Base-by-base conservation (phyloP, 2,797 vertebrate species). In the Lepus townsendii region DNA sequence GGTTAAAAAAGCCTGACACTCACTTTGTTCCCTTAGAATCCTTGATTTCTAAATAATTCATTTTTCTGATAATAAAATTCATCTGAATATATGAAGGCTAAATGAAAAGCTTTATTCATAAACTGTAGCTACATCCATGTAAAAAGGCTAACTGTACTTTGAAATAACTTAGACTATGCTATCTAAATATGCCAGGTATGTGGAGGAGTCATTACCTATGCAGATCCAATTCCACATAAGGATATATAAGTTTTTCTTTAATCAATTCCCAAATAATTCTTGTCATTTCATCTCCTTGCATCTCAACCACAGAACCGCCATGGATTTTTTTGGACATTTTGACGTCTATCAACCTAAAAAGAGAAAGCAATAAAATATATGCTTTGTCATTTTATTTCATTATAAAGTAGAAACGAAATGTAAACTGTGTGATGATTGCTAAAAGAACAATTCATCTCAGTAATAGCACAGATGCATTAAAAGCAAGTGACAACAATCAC, bases 201-300 rank as follows among this genome's bases (percentile, higher is more conserved):
- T 2, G 17, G 27, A 83, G 22, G 26, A 35, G 6, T 38, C 57
- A 24, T 83, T 98, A 99, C 99, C 99, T 99, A 99, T 99, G 99
- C 95, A 99, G 97, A 97, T 99, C 99, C 91, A 99, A 96, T 95
- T 99, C 99, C 98, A 99, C 98, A 66, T 99, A 99, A 0, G 99
- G 99, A 95, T 99, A 98, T 98, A 99, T 99, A 93, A 99, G 99
- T 96, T 99, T 99, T 95, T 99, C 99, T 98, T 99, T 99, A 96
- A 99, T 99, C 95, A 99, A 98, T 42, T 99, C 99, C 99, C 99
- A 99, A 98, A 99, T 99, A 93, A 99, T 99, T 3, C 99, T 98
- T 0, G 99, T 99, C 99, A 99, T 99, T 97, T 99, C 99, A 97
- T 99, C 99, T 96, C 99, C 99, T 98, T 99, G 99, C 99, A 99